Evolutionary conservation across 2,113 vertebrate genomes (phyloP).

Genomic region (Semnornis frantzii): DNA sequence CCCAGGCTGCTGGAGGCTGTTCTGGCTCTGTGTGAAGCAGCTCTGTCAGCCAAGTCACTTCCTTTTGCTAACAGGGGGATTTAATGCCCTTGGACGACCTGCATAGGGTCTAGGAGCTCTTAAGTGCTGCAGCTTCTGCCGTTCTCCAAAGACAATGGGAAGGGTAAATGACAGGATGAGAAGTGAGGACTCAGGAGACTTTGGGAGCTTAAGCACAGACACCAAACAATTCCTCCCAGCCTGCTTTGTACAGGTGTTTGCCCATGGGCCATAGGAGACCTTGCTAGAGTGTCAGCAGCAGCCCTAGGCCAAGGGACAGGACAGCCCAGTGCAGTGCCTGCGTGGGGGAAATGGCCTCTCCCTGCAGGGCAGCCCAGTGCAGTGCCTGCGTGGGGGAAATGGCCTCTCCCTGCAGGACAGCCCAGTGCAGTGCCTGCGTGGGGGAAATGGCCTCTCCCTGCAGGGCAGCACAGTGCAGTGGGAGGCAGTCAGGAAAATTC

Average conservation of each 20-base stretch:
- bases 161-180: conserved; percentile 35
- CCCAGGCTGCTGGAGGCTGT: neutral
- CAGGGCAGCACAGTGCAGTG: neutral
- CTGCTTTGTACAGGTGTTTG: conserved; percentile 28
- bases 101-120: neutral
- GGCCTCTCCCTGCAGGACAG: neutral
- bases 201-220: neutral
- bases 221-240: neutral
- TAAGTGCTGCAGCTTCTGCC: neutral
- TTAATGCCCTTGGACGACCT: neutral
- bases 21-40: neutral
- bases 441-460: neutral
- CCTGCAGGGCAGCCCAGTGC: neutral
- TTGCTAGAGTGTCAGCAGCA: neutral
- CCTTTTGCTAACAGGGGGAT: neutral
- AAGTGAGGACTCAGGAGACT: conserved; percentile 14
- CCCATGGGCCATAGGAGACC: neutral
- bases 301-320: neutral
- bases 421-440: neutral
- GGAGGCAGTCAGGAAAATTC: neutral
- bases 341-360: neutral
- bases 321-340: neutral
- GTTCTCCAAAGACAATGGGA: conserved; percentile 24
- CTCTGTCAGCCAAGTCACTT: neutral
- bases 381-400: neutral